These are phyloP conservation scores for Anoplopoma fimbria DNA, from an alignment of 2,113 vertebrate species.

Conservation along the genomic window DNA sequence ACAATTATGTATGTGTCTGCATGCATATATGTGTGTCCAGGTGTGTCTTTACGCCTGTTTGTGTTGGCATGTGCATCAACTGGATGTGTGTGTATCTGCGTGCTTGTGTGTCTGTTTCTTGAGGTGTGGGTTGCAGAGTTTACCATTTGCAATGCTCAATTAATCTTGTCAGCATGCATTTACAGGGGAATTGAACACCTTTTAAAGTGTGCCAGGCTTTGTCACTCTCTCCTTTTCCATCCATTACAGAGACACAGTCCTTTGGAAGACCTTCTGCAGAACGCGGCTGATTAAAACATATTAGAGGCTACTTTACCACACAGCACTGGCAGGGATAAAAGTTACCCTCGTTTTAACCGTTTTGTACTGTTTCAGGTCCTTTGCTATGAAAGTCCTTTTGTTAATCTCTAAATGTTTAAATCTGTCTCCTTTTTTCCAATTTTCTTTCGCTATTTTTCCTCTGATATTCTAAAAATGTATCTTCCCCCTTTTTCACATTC, in stretches of 20 bases:
- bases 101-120: conserved; percentile 36
- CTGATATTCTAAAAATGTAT: background rate
- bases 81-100: conserved; percentile 32
- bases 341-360: conserved; percentile 20
- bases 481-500: background rate
- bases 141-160: conserved; percentile 87
- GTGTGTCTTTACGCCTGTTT: conserved; percentile 35
- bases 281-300: conserved; percentile 62
- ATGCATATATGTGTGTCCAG: conserved; percentile 17
- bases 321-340: conserved; percentile 41
- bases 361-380: conserved; percentile 17
- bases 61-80: conserved; percentile 24
- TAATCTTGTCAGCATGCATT: conserved; percentile 88
- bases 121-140: conserved; percentile 79
- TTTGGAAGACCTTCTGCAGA: conserved; percentile 60
- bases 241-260: conserved; percentile 71
- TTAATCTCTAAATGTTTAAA: conserved; percentile 20
- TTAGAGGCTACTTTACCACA: conserved; percentile 51
- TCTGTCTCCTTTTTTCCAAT: background rate
- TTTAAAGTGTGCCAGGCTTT: conserved; percentile 79
- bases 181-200: conserved; percentile 78
- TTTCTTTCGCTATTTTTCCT: background rate
- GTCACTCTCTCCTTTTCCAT: conserved; percentile 75
- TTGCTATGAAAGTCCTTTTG: conserved; percentile 6
- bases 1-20: conserved; percentile 31